Evolutionary conservation across 2,888 invertebrate genomes (phyloP).

Genomic region (Belgica antarctica): DNA sequence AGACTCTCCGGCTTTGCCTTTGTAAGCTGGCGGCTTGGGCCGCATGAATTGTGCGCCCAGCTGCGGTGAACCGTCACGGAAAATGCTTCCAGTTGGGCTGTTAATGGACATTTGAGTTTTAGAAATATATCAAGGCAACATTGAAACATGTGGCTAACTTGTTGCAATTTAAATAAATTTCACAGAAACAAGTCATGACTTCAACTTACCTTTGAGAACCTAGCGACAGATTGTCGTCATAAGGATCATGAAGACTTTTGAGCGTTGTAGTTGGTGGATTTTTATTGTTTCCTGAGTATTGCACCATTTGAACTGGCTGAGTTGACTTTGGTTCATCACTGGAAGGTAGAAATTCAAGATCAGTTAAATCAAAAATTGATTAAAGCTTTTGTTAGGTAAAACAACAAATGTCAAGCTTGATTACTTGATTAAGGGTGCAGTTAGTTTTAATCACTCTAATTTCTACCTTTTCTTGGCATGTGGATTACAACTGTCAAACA

Average conservation of each 20-base stretch:
- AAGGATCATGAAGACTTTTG: conserved; percentile 59
- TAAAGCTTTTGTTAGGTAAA: conserved; percentile 31
- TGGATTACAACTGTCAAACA: conserved; percentile 72
- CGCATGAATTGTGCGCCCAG: conserved; percentile 52
- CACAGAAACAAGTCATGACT: not conserved
- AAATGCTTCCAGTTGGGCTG: conserved; percentile 61
- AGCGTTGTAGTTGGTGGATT: conserved; percentile 62
- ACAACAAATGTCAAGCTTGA: no score
- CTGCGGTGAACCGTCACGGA: conserved; percentile 58
- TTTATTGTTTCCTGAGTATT: conserved; percentile 60
- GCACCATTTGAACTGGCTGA: conserved; percentile 63
- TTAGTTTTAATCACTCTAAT: conserved; percentile 15
- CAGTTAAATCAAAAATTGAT: conserved; percentile 44
- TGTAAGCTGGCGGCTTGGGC: conserved; percentile 55
- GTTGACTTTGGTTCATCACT: conserved; percentile 54
- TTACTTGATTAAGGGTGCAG: no score
- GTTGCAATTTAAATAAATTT: not conserved
- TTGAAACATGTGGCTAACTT: no score
- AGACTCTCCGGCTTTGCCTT: conserved; percentile 12
- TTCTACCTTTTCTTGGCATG: conserved; percentile 49
- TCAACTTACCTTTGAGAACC: conserved; percentile 53
- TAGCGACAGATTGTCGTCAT: conserved; percentile 53
- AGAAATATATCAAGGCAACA: no score
- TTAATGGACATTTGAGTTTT: no score
- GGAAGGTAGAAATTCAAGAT: conserved; percentile 45